Percentiles rank a stretch among this genome's conserved stretches.
Evolutionary conservation across 2,797 vertebrate species (phyloP).

Genomic region (Staurois parvus): DNA sequence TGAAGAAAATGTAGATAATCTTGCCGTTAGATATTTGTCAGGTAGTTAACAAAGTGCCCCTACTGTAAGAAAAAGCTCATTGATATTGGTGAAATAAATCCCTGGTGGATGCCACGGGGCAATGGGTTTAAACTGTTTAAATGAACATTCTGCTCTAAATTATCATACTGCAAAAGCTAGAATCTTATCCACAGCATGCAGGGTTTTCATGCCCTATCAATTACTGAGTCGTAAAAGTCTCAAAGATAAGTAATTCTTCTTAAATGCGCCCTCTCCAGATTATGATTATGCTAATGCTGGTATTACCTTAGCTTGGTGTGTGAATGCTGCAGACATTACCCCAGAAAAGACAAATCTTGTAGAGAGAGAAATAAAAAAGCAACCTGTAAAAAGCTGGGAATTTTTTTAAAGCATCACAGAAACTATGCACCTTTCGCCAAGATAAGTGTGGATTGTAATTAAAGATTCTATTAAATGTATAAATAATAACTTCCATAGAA

Average conservation of each 20-base stretch:
- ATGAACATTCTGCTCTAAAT: constrained; percentile 43
- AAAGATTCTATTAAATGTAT: neutral
- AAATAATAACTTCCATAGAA: neutral
- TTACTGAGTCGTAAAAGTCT: constrained; percentile 41
- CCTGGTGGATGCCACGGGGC: constrained; percentile 21
- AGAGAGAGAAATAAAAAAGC: neutral
- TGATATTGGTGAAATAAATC: constrained; percentile 31
- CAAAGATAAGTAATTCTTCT: constrained; percentile 44
- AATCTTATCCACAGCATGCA: constrained; percentile 39
- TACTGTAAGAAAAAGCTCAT: constrained; percentile 3
- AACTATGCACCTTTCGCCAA: neutral
- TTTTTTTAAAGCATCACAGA: neutral
- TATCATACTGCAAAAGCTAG: constrained; percentile 24
- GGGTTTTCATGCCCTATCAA: constrained; percentile 23
- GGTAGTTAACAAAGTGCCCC: constrained; percentile 10
- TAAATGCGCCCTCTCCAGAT: constrained; percentile 32
- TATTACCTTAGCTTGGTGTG: constrained; percentile 1
- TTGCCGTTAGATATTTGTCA: constrained; percentile 15
- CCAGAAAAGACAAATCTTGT: neutral
- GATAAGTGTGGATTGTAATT: neutral
- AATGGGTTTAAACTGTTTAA: constrained; percentile 52
- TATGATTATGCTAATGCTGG: constrained; percentile 20
- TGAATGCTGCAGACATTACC: neutral
- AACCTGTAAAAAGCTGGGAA: neutral
- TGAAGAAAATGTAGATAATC: neutral